A percentile compares a stretch with the other conserved stretches of the same genome.
Conservation (phyloP, 2,113 vertebrate genomes). For the Pseudorasbora parva region DNA sequence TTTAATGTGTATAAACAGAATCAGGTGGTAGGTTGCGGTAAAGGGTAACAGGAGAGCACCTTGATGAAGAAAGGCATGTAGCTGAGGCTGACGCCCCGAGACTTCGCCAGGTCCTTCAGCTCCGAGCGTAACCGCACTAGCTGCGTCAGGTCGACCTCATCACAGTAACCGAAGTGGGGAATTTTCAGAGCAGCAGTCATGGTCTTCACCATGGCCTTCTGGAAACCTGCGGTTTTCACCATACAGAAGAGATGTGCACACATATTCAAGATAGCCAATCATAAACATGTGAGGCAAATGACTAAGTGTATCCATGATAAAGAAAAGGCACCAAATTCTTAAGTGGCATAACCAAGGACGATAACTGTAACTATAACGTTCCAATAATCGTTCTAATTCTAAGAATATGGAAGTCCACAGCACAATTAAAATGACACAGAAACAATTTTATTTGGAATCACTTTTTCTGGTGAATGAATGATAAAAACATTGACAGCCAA, state of each 20-base stretch:
- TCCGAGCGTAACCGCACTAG: conserved; percentile 83
- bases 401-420: too few species aligned
- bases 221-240: conserved; percentile 80
- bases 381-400: not conserved
- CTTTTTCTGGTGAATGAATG: not conserved
- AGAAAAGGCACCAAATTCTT: not conserved
- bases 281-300: not conserved
- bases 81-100: conserved; percentile 85
- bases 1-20: not conserved
- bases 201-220: conserved; percentile 92
- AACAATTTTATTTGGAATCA: not conserved
- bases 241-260: not conserved
- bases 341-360: not conserved
- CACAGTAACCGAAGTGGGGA: conserved; percentile 92
- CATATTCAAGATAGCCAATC: not conserved
- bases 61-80: conserved; percentile 98
- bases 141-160: conserved; percentile 87
- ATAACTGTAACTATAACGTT: too few species aligned
- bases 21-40: conserved; percentile 33
- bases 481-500: not conserved
- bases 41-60: conserved; percentile 66
- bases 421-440: not conserved
- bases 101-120: conserved; percentile 73
- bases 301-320: not conserved
- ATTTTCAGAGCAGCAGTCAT: conserved; percentile 91